Conservation (phyloP, 2,797 vertebrate genomes). For the Sciaenops ocellatus region DNA sequence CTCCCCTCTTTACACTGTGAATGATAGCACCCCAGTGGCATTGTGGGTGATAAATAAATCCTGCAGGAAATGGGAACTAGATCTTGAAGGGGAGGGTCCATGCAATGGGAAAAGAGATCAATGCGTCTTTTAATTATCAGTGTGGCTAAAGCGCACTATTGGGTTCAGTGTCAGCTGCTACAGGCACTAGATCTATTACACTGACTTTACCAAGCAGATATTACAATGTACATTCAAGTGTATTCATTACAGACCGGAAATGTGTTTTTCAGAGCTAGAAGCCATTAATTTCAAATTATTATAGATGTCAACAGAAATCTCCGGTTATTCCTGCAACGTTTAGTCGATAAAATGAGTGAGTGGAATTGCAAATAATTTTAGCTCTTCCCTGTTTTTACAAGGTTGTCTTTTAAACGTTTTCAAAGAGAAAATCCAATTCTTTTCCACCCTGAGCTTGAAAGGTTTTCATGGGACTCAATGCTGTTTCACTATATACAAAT, state of each 20-base stretch:
- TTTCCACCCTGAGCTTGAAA: neutral
- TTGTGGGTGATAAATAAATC: constrained; percentile 84
- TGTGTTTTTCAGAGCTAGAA: constrained; percentile 40
- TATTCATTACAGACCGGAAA: constrained; percentile 60
- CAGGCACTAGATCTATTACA: constrained; percentile 72
- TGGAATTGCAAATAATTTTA: neutral
- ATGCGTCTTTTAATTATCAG: constrained; percentile 86
- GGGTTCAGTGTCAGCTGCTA: constrained; percentile 64
- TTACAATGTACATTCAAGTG: constrained; percentile 48
- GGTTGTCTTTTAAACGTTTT: neutral
- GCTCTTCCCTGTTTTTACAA: neutral
- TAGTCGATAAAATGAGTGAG: constrained; percentile 13
- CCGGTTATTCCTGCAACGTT: constrained; percentile 18
- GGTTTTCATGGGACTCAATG: neutral
- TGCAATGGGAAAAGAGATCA: constrained; percentile 72
- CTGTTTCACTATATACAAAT: neutral
- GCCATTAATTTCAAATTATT: constrained; percentile 50
- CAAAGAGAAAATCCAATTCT: neutral
- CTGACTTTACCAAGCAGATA: constrained; percentile 47
- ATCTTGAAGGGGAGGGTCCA: constrained; percentile 69
- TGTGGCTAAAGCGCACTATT: constrained; percentile 71
- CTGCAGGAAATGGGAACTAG: constrained; percentile 80
- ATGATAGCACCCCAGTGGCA: constrained; percentile 77
- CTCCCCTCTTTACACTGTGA: constrained; percentile 76
- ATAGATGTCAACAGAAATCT: constrained; percentile 22